Base-by-base conservation (phyloP, 2,888 invertebrate genomes). In the Stenodera caucasica region DNA sequence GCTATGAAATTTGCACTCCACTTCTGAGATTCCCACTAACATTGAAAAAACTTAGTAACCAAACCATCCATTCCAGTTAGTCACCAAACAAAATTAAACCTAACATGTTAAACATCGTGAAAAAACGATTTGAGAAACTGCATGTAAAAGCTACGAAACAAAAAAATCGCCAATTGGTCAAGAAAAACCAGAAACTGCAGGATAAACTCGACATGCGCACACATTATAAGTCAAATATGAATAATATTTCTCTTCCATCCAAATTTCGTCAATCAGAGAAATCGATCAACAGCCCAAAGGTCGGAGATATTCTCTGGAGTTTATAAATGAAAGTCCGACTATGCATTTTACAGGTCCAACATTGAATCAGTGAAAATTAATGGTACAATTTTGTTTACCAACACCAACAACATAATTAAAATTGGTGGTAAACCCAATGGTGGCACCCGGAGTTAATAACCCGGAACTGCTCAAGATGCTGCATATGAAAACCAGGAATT, bases 381-480 rank as follows among this genome's bases (percentile, higher is more conserved):
- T n/a, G n/a, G n/a, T n/a, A n/a, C n/a, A n/a, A n/a, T n/a, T n/a
- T 53, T 58, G 58, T 54, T 58, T 58, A 35, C 58, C 58, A 37
- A 37, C 53, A 37, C 53, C 40, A 40, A 57, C 52, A 54, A 53
- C 53, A n/a, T 52, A 52, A 23, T 26, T 53, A 14, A 50, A 52
- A 57, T n/a, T 54, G 12, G 26, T 57, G 5, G 14, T 37, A 35
- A 23, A 57, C 15, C 12, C 52, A n/a, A 57, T 52, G 18, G 12
- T 57, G 15, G 53, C 11, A 32, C 14, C 52, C 30, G 53, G 57
- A n/a, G 18, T 57, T 18, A 54, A 57, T 53, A 57, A 56, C 49
- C 29, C 49, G 11, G 50, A 56, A 56, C 50, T 56, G 14, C 49
- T 56, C 14, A 53, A 56, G 32, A 56, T 56, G 56, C 26, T 56